Base-by-base conservation (phyloP, 2,888 invertebrate genomes). In the Tinea trinotella region DNA sequence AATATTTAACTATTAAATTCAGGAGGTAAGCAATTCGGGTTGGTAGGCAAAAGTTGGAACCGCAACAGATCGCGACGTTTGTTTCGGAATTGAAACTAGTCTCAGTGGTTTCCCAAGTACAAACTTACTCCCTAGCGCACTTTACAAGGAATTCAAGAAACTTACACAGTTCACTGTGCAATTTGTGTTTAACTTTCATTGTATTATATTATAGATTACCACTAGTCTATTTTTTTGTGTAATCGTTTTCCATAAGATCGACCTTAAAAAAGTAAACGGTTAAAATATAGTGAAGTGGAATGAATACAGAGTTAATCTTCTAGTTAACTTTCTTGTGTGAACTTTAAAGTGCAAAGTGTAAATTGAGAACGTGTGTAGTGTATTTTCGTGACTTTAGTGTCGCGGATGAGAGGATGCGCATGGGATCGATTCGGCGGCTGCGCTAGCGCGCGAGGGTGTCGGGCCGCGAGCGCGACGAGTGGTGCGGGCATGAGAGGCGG, bases 401-500 rank as follows among this genome's bases (percentile, higher is more conserved):
- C 17, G 48, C 48, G 48, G 64, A 77, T 80, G 80, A 71, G 71
- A 81, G 73, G 74, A 84, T 82, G 83, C 73, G 74, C 71, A 70
- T 70, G 70, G 74, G 77, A 72, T 72, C 73, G 71, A 73, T 76
- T 76, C 70, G 70, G 70, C 74, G 78, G 72, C 73, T 74, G 71
- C 74, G 76, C 76, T 79, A 79, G 71, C 68, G 70, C 64, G 64
- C 64, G 65, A 84, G 83, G 78, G 84, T 85, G 84, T 84, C 84
- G 84, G 84, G 83, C 64, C 83, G 83, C 74, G 84, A 83, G 80
- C 80, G 81, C 68, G 83, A 85, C 70, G 81, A 81, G 62, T 83
- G 84, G 84, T 84, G 84, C 77, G 76, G 77, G 83, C 84, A 84
- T 76, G 84, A 83, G 78, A 76, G 82, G 70, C 80, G 80, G 65